phyloP scores from a whole-genome alignment of 2,113 vertebrate genomes.

The Apistogramma diplotaenia region DNA sequence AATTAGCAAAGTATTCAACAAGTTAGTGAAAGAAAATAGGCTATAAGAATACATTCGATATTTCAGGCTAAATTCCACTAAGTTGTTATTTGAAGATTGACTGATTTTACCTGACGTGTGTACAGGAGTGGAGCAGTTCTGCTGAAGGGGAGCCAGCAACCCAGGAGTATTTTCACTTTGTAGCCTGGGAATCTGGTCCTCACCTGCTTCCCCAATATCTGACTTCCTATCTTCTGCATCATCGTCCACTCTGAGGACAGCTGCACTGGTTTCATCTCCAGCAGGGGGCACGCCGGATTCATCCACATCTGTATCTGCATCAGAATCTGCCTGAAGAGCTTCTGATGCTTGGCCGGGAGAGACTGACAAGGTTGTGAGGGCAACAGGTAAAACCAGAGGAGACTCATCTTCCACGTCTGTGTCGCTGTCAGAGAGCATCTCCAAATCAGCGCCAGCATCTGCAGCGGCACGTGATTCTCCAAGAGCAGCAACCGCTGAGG shows the following conservation, averaged over 20 bases:
- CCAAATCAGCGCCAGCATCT: not conserved
- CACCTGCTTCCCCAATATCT: not conserved
- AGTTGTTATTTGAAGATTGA: not conserved
- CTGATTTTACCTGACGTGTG: slow-evolving; percentile 43
- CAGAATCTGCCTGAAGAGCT: slow-evolving; percentile 1
- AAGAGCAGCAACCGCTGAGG: not conserved
- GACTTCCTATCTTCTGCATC: slow-evolving; percentile 56
- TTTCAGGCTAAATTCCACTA: not conserved
- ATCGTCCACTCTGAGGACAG: slow-evolving; percentile 12
- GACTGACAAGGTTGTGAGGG: not conserved
- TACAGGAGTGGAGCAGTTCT: slow-evolving; percentile 69
- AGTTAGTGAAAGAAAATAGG: not conserved
- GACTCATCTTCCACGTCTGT: slow-evolving; percentile 44
- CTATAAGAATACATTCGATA: not conserved
- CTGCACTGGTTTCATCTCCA: not conserved
- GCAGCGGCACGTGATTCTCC: not conserved
- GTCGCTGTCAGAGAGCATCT: slow-evolving; percentile 57
- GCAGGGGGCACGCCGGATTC: not conserved
- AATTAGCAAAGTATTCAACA: not conserved
- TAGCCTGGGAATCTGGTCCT: slow-evolving; percentile 6
- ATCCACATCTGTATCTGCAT: slow-evolving; percentile 50
- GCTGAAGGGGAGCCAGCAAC: not conserved
- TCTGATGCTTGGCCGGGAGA: not conserved
- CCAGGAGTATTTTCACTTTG: not conserved
- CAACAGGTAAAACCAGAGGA: not conserved